These are phyloP conservation scores for Saguinus midas DNA, from an alignment of 2,113 vertebrate species.

Conservation along the genomic window DNA sequence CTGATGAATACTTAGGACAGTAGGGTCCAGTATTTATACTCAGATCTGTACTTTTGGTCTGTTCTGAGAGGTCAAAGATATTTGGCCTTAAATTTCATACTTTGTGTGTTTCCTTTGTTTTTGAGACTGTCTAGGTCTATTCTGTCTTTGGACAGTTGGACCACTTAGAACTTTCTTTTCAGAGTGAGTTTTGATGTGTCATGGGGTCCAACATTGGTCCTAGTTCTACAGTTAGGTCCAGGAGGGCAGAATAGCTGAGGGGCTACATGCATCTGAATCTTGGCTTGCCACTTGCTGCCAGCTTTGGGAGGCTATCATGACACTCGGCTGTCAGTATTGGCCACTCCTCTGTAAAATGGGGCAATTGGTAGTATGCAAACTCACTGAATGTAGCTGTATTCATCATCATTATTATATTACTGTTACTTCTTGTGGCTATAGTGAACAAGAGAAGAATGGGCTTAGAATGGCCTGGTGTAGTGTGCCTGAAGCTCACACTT, in stretches of 20 bases:
- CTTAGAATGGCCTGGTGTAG: neutral
- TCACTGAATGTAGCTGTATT: neutral
- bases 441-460: neutral
- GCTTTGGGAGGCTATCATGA: neutral
- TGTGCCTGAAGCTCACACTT: neutral
- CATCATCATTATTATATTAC: neutral
- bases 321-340: neutral
- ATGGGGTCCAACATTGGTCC: neutral
- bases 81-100: neutral
- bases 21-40: neutral
- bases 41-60: neutral
- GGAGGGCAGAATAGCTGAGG: neutral
- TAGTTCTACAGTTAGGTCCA: neutral
- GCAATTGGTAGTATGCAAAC: neutral
- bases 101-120: neutral
- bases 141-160: neutral
- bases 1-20: neutral
- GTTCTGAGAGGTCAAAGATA: neutral
- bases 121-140: neutral
- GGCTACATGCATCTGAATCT: neutral
- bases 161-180: neutral
- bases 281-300: neutral
- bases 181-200: neutral
- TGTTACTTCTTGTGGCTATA: neutral
- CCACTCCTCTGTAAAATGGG: neutral